These are phyloP conservation scores for Acipenser transmontanus DNA, from an alignment of 2,797 vertebrate genomes.

Conservation along the genomic window DNA sequence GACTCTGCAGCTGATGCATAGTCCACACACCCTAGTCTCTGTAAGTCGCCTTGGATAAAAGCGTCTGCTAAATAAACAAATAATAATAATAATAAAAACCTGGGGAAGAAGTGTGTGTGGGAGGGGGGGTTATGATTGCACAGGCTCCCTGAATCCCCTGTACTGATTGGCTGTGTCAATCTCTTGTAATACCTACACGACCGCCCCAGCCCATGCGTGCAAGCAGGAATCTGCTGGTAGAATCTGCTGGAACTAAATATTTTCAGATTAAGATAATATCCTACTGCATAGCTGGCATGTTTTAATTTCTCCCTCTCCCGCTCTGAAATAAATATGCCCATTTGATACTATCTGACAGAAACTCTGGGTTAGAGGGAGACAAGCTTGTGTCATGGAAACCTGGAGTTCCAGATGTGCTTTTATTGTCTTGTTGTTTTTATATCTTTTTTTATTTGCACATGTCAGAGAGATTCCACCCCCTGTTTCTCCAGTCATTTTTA, in stretches of 20 bases:
- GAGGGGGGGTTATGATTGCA: neutral
- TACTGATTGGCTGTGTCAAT: conserved; percentile 9
- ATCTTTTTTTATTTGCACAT: neutral
- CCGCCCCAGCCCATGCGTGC: conserved; percentile 32
- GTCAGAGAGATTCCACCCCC: conserved; percentile 9
- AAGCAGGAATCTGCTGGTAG: conserved; percentile 2
- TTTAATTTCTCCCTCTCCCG: conserved; percentile 1
- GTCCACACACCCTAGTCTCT: no score
- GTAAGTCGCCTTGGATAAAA: no score
- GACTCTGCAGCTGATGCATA: no score
- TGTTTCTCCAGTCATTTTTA: no score
- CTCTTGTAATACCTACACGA: conserved; percentile 21
- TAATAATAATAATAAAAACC: no score
- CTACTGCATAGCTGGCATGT: conserved; percentile 2
- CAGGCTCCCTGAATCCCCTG: conserved; percentile 14
- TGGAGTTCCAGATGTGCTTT: conserved; percentile 23
- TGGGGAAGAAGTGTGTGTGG: no score
- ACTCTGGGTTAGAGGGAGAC: conserved; percentile 6
- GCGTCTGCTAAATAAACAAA: no score
- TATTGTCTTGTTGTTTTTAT: conserved; percentile 8
- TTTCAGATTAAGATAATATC: conserved; percentile 12
- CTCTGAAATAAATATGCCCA: conserved; percentile 20
- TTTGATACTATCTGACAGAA: conserved; percentile 16
- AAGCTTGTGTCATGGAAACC: conserved; percentile 17
- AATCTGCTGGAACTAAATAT: conserved; percentile 11